A percentile compares a stretch with the other conserved stretches of the same genome.
Evolutionary conservation across 2,888 invertebrate species (phyloP).

Genomic region (Eristalis arbustorum): DNA sequence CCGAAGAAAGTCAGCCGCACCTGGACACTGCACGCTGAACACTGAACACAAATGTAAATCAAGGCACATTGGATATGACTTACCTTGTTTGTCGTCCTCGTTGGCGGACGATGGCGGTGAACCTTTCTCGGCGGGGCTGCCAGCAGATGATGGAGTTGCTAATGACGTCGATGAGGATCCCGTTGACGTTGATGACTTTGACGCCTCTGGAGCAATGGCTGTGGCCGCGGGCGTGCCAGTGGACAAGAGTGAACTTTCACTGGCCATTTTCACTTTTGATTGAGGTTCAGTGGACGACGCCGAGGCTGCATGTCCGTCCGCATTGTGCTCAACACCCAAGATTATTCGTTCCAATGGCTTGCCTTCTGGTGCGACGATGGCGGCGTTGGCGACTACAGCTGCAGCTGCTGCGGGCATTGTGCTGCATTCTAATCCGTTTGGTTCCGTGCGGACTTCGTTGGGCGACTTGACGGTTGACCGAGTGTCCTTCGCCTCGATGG

Average conservation of each 20-base stretch:
- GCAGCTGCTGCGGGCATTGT: constrained; percentile 42
- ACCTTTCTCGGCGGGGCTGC: constrained; percentile 60
- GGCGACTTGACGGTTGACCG: constrained; percentile 33
- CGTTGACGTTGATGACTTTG: constrained; percentile 64
- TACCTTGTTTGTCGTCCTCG: constrained; percentile 63
- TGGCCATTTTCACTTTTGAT: constrained; percentile 66
- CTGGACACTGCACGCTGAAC: background rate
- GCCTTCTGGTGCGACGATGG: background rate
- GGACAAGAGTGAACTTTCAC: constrained; percentile 52
- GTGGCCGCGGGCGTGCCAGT: background rate
- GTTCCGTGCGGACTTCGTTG: constrained; percentile 56
- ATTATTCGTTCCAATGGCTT: constrained; percentile 78
- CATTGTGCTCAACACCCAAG: constrained; percentile 76
- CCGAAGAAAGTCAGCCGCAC: constrained; percentile 1
- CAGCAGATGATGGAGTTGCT: constrained; percentile 55
- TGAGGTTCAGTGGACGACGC: constrained; percentile 55
- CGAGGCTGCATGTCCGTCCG: constrained; percentile 49
- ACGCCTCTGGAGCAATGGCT: constrained; percentile 52
- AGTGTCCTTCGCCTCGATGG: constrained; percentile 44
- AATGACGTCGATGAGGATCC: constrained; percentile 42
- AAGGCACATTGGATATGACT: constrained; percentile 34
- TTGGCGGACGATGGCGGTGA: constrained; percentile 28
- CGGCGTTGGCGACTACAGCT: constrained; percentile 23
- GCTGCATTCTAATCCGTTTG: constrained; percentile 60
- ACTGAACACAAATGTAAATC: background rate